Percentiles rank a stretch among this genome's conserved stretches.
Conservation (phyloP, 2,888 invertebrate species). For the Heliconius ethilla region DNA sequence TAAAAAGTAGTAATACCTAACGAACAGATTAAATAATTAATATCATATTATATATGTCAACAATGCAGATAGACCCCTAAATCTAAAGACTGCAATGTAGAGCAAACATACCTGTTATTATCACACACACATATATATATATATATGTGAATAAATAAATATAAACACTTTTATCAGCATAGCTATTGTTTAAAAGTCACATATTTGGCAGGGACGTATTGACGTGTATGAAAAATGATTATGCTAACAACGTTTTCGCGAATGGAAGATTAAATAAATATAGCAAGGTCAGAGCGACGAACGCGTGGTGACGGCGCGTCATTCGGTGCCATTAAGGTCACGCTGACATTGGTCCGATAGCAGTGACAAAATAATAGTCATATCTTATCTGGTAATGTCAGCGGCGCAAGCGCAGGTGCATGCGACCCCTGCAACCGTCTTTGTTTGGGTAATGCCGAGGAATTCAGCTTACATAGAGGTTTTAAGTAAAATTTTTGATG, state of each 20-base stretch:
- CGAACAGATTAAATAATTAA: too few relatives aligned
- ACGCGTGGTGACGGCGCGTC: slow-evolving; percentile 70
- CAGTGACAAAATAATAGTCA: slow-evolving; percentile 79
- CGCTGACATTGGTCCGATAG: slow-evolving; percentile 80
- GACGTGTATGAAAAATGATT: slow-evolving; percentile 50
- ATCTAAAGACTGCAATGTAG: not conserved
- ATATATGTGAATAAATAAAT: not conserved
- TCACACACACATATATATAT: not conserved
- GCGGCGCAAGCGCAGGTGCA: slow-evolving; percentile 76
- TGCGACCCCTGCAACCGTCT: slow-evolving; percentile 68
- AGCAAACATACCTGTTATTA: not conserved
- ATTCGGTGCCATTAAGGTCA: slow-evolving; percentile 81
- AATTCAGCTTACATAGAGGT: not conserved
- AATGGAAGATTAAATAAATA: slow-evolving; percentile 79
- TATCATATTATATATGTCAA: not conserved
- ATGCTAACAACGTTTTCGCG: slow-evolving; percentile 68
- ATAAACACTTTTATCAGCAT: not conserved
- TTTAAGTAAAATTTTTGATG: not conserved
- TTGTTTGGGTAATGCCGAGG: slow-evolving; percentile 46
- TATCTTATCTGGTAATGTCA: slow-evolving; percentile 81
- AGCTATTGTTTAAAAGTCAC: slow-evolving; percentile 11
- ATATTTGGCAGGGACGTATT: slow-evolving; percentile 23
- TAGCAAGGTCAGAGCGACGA: slow-evolving; percentile 75
- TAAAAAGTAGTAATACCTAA: too few relatives aligned
- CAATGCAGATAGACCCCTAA: not conserved